These are phyloP conservation scores for Oreochromis mossambicus DNA, from an alignment of 2,797 vertebrate genomes.

Conservation along the genomic window DNA sequence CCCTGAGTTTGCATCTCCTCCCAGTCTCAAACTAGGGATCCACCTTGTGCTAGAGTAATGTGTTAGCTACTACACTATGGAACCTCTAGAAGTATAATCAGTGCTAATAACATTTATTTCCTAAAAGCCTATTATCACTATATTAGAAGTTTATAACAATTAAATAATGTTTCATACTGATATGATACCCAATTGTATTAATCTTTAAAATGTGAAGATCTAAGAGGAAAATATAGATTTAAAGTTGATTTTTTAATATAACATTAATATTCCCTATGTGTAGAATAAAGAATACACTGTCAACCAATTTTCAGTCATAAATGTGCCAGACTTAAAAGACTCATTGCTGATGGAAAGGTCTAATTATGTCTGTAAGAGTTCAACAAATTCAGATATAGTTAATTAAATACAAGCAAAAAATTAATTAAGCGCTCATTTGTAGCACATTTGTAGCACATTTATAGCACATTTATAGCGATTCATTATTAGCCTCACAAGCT, in stretches of 20 bases:
- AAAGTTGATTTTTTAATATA: not conserved
- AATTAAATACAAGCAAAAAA: not conserved
- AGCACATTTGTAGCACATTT: not conserved
- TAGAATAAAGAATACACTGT: not conserved
- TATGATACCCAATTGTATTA: not conserved
- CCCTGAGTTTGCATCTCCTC: not conserved
- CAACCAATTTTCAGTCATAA: not conserved
- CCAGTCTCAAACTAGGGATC: not conserved
- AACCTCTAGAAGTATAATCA: not conserved
- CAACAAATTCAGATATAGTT: not conserved
- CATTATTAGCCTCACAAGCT: not conserved
- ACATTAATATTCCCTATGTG: not conserved
- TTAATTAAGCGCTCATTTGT: not conserved
- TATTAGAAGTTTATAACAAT: not conserved
- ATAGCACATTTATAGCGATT: not conserved
- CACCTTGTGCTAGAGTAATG: not conserved
- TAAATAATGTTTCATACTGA: not conserved
- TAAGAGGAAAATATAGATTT: not conserved
- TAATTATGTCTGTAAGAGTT: not conserved
- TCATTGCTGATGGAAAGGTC: not conserved
- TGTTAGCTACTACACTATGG: not conserved
- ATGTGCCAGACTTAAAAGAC: not conserved
- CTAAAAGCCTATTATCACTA: not conserved
- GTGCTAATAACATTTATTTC: not conserved
- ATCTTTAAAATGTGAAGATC: not conserved